Evolutionary conservation across 1,140 invertebrate genomes (phyloP), one percentile per base, ranked within the genome.

Genomic region (Drosophila suzukii): DNA sequence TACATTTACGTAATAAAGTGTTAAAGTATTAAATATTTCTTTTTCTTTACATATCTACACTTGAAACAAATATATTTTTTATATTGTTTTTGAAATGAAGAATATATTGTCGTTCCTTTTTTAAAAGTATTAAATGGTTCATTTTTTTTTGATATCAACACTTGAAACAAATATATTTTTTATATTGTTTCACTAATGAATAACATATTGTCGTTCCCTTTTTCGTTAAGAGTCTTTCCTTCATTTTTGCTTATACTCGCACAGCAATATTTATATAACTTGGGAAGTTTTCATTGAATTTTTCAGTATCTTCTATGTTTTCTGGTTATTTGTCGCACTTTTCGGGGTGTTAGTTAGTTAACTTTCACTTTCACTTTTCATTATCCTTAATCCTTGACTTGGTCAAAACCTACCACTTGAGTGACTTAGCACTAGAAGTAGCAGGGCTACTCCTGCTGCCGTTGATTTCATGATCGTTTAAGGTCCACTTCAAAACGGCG

Each of bases 401-500:
- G 6, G 12, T 6, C 3, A 20, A 27, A 44, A 72, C 68, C 68
- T 72, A 72, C 68, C 68, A 71, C 66, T 71, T 41, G 53, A 30
- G 11, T 53, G 15, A 56, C 41, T 71, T 15, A 72, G 38, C 44
- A 50, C 65, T 10, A 72, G 68, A 58, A 72, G 68, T 58, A 72
- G 68, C 65, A 72, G n/a, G 36, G 53, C 68, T 58, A 71, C 68
- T 71, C 68, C 68, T 47, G 66, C 44, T 27, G 44, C 44, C 20
- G 56, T 71, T 27, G 46, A n/a, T 71, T 58, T 72, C 68, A 72
- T 72, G 53, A 71, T 72, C 63, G 36, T 15, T 67, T 50, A 24
- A 66, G 60, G 63, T 60, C 60, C 54, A 53, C 44, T 66, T 63
- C 20, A 50, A 15, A n/a, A 13, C 39, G 47, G 15, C 13, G 17